Conservation (phyloP, 2,888 invertebrate genomes). For the Argyresthia albistria region DNA sequence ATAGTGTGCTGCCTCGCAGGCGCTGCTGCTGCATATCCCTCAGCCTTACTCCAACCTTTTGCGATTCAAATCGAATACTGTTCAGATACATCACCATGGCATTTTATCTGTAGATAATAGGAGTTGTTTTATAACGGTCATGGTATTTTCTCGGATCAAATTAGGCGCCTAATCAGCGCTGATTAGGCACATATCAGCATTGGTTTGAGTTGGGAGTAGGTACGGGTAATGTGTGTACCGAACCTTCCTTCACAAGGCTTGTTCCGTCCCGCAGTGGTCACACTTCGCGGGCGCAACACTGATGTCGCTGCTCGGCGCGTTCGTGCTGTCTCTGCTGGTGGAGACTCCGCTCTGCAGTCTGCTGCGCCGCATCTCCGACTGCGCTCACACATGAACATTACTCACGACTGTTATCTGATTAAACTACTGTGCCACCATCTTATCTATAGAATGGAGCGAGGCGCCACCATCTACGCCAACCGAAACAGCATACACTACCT, state of each 20-base stretch:
- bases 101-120: neutral
- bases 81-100: too few species aligned
- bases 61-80: too few species aligned
- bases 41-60: too few species aligned
- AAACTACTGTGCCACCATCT: too few species aligned
- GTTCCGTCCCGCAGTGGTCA: conserved; percentile 48
- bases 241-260: neutral
- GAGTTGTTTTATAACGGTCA: neutral
- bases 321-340: conserved; percentile 66
- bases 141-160: too few species aligned
- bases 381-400: conserved; percentile 15
- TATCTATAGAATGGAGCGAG: too few species aligned
- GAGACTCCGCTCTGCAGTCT: conserved; percentile 74
- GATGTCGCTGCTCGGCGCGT: conserved; percentile 45
- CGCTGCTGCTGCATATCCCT: too few species aligned
- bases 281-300: conserved; percentile 63
- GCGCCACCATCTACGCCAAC: too few species aligned
- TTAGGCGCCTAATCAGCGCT: neutral
- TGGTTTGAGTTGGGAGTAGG: neutral
- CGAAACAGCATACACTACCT: too few species aligned
- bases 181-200: too few species aligned
- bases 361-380: conserved; percentile 58
- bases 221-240: neutral
- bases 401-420: conserved; percentile 40
- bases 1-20: neutral